Base-by-base conservation (phyloP, 2,113 vertebrate species). In the Chaenogobius annularis region DNA sequence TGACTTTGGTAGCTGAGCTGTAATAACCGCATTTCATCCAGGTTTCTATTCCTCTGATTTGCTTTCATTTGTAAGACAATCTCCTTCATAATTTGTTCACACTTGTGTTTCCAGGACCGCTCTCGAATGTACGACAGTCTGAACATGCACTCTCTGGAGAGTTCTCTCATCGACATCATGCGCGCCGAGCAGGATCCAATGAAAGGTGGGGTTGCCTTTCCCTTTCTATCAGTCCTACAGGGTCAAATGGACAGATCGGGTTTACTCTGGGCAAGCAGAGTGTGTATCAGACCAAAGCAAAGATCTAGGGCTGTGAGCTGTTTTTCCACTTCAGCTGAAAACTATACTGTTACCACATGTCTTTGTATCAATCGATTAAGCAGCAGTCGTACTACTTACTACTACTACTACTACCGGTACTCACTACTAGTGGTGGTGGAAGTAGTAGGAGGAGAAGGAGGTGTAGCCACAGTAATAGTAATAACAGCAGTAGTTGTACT, bases 71-170 rank as follows among this genome's bases (percentile, higher is more conserved):
- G 58, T 61, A 35, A 61, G 14, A 9, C 26, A 6, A 61, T 61
- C 23, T 61, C 58, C 17, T 35, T 17, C 58, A 31, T 61, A 61
- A 61, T 61, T 11, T 63, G 46, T 47, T 35, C 54, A 10, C 61
- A 46, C 50, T 13, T 81, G 48, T 75, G 19, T 71, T 64, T 72
- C 20, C 83, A 94, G 93, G 93, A 94, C 62, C 93, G 93, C 62
- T 75, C 94, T 92, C 93, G 96, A 92, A 96, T 98, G 95, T 97
- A 97, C 85, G 97, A 99, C 94, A 97, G 95, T 86, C 94, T 98
- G 91, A 99, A 98, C 93, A 99, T 99, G 97, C 96, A 97, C 94
- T 98, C 96, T 72, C 90, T 99, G 94, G 97, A 99, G 92, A 98
- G 95, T 88, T 98, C 97, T 48, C 95, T 99, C 88, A 99, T 98